Conservation (phyloP, 2,888 invertebrate genomes). For the Blomia tropicalis region DNA sequence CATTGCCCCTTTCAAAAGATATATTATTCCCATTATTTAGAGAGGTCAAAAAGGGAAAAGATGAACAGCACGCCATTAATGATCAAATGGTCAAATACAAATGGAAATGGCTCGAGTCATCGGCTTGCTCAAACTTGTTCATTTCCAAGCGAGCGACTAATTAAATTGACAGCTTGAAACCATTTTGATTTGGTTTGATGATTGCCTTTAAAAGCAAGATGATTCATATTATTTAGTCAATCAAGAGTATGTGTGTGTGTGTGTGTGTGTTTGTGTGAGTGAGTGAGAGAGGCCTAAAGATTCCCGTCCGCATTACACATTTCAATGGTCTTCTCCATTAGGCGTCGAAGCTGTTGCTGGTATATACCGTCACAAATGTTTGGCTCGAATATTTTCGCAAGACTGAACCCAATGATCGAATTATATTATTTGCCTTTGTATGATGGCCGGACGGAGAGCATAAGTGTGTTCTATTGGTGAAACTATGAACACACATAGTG, state of each 20-base stretch:
- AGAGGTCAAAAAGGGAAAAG: too few species aligned
- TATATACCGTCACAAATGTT: neutral
- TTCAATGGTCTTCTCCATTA: too few species aligned
- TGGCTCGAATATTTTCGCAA: conserved; percentile 2
- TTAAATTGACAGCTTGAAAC: conserved; percentile 15
- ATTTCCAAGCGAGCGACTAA: conserved; percentile 13
- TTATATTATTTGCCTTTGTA: conserved; percentile 1
- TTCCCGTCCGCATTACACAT: too few species aligned
- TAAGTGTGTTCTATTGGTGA: neutral
- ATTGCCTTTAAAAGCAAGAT: conserved; percentile 10
- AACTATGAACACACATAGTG: neutral
- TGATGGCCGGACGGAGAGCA: neutral
- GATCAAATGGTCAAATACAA: too few species aligned
- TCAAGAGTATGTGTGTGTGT: neutral
- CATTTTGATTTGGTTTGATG: conserved; percentile 13
- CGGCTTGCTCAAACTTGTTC: conserved; percentile 6
- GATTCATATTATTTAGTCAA: conserved; percentile 13
- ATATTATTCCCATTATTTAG: too few species aligned
- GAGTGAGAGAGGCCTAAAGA: too few species aligned
- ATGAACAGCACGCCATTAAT: too few species aligned
- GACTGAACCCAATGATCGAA: conserved; percentile 8
- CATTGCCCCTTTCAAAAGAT: too few species aligned
- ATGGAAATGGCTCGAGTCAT: too few species aligned
- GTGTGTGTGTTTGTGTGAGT: too few species aligned
- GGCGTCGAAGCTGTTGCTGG: neutral